Evolutionary conservation across 2,113 vertebrate species (phyloP), one percentile per base, ranked within the genome.

Genomic region (Paratilapia polleni): DNA sequence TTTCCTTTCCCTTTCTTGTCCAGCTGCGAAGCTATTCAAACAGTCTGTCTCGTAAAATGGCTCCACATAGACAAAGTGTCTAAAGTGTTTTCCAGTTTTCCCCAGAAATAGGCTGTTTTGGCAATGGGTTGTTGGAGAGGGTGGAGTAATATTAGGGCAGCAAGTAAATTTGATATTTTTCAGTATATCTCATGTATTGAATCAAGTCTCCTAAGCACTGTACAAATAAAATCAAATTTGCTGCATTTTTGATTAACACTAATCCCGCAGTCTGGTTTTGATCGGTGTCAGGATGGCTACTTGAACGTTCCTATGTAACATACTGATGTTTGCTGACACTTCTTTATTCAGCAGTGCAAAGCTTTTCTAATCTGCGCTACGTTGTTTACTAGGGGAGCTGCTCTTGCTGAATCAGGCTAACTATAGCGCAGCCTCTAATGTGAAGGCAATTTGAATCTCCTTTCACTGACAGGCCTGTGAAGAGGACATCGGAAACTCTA

Each of bases 1-100:
- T 84, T 90, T 83, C 77, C 77, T 87, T 75, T 87, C 81, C 68
- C 82, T 85, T 76, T 66, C 70, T 84, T 87, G 86, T 84, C 54
- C 43, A 78, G 66, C 87, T 47, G 24, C 19, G 82, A 83, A 84
- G 80, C 88, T 92, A 84, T 92, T 91, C 87, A 95, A 94, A 94
- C 90, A 93, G 62, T 22, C 31, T 1, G 83, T 74, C 76, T 93
- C 47, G 10, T 83, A 78, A 91, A 93, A 81, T 80, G 64, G 52
- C 34, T 82, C 60, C 89, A 75, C 78, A 81, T 77, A 80, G 78
- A 89, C 41, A 84, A 80, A 89, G 49, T 83, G 64, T 81, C 85
- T 68, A 31, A 31, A 31, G 28, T 31, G 28, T 31, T 38, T 43
- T 0, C 8, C 19, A 9, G 0, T 58, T 66, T 63, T 20, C 31